phyloP scores from a whole-genome alignment of 2,113 vertebrate species.

The Ursus arctos region DNA sequence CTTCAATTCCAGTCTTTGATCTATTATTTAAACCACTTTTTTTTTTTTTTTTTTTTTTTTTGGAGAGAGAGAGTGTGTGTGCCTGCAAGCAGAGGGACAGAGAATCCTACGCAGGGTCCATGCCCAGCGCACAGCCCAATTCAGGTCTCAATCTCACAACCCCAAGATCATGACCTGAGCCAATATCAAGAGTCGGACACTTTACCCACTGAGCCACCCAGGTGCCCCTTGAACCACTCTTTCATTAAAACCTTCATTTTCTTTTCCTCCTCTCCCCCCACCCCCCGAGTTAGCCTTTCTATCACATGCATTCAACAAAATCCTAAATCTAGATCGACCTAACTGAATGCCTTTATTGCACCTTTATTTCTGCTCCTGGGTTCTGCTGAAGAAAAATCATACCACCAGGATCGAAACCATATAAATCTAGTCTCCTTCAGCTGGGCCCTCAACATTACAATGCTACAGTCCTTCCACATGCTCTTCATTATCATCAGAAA shows the following conservation, averaged over 20 bases:
- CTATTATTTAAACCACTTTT: conserved; percentile 8
- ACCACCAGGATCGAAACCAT: not conserved
- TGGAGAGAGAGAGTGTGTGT: no score
- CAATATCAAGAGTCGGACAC: no score
- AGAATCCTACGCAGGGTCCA: no score
- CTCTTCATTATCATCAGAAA: not conserved
- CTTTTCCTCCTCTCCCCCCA: not conserved
- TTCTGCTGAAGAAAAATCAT: not conserved
- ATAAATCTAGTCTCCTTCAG: not conserved
- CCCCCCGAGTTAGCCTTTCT: not conserved
- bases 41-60: no score
- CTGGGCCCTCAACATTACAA: not conserved
- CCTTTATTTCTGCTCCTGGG: not conserved
- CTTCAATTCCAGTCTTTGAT: not conserved
- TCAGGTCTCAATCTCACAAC: no score
- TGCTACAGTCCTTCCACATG: not conserved
- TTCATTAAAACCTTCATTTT: not conserved
- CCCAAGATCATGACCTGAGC: no score
- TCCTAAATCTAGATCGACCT: not conserved
- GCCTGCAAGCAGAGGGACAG: no score
- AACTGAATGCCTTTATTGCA: not conserved
- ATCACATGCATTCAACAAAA: not conserved
- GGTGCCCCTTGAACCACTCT: not conserved
- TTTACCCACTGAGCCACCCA: no score
- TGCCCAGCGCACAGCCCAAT: no score